A percentile compares a stretch with the other conserved stretches of the same genome.
phyloP scores from a whole-genome alignment of 2,888 invertebrate species.

The Adelognathus sp. region DNA sequence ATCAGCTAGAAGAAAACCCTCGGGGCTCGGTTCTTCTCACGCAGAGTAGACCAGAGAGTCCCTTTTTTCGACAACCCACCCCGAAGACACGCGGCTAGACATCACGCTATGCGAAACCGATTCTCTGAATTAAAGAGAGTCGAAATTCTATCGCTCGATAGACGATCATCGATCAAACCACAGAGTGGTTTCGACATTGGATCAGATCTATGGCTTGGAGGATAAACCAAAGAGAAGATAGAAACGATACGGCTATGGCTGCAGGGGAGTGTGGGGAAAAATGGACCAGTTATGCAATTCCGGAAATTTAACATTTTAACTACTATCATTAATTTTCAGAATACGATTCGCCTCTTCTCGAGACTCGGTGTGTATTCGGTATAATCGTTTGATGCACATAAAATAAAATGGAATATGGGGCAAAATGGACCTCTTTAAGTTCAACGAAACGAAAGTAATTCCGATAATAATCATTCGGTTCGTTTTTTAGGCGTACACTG shows the following conservation, averaged over 20 bases:
- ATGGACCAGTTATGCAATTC: too few species aligned
- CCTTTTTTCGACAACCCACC: constrained; percentile 23
- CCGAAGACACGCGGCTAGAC: constrained; percentile 18
- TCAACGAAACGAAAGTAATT: too few species aligned
- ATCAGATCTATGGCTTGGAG: not conserved
- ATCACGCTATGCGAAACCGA: constrained; percentile 13
- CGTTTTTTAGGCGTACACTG: too few species aligned
- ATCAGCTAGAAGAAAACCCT: constrained; percentile 21
- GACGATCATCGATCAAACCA: constrained; percentile 53
- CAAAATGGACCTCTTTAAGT: too few species aligned
- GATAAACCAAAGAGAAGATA: not conserved
- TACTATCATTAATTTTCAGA: too few species aligned
- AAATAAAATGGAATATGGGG: too few species aligned
- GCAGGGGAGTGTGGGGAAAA: too few species aligned
- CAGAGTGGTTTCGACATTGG: constrained; percentile 49
- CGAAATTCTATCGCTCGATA: constrained; percentile 30
- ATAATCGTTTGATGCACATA: too few species aligned
- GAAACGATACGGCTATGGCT: not conserved
- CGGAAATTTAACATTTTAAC: too few species aligned
- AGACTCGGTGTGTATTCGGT: too few species aligned
- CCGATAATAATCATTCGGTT: too few species aligned
- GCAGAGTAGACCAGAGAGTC: constrained; percentile 34
- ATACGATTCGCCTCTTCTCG: too few species aligned
- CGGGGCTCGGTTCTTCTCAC: constrained; percentile 54
- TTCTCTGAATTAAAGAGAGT: constrained; percentile 5